Evolutionary conservation across 2,113 vertebrate species (phyloP).

Genomic region (Sialia sialis): DNA sequence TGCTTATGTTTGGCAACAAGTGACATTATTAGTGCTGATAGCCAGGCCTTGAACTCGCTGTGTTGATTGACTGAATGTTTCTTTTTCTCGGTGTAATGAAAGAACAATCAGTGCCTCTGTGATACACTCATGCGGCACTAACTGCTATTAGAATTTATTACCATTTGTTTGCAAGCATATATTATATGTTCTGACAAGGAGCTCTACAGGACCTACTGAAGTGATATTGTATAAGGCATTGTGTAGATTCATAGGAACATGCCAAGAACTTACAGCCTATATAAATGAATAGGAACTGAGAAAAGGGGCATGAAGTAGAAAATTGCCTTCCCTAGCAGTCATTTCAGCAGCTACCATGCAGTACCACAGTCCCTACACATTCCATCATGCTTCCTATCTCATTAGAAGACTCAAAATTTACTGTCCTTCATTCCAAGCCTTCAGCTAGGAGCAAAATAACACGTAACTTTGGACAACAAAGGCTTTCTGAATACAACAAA

Average conservation of each 20-base stretch:
- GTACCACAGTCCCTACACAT: not conserved
- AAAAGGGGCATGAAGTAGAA: slow-evolving; percentile 14
- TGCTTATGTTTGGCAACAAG: not conserved
- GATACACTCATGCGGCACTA: not conserved
- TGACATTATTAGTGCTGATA: slow-evolving; percentile 33
- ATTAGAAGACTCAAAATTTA: slow-evolving; percentile 39
- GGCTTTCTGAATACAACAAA: not conserved
- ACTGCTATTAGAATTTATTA: slow-evolving; percentile 36
- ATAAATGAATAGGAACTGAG: slow-evolving; percentile 9
- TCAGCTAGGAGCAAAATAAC: not conserved
- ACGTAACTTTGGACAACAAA: not conserved
- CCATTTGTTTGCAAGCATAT: slow-evolving; percentile 26
- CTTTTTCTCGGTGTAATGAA: slow-evolving; percentile 38
- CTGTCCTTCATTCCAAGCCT: not conserved
- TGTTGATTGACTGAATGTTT: slow-evolving; percentile 45
- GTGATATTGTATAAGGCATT: not conserved
- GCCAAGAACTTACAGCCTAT: slow-evolving; percentile 11
- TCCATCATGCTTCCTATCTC: not conserved
- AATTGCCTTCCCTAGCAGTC: slow-evolving; percentile 13
- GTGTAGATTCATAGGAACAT: not conserved
- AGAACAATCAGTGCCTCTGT: slow-evolving; percentile 33
- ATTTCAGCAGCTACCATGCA: not conserved
- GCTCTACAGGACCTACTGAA: not conserved
- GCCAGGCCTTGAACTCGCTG: slow-evolving; percentile 8
- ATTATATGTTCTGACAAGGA: slow-evolving; percentile 4